A percentile compares a stretch with the other conserved stretches of the same genome.
Evolutionary conservation across 2,113 vertebrate genomes (phyloP).

Genomic region (Diadophis punctatus): DNA sequence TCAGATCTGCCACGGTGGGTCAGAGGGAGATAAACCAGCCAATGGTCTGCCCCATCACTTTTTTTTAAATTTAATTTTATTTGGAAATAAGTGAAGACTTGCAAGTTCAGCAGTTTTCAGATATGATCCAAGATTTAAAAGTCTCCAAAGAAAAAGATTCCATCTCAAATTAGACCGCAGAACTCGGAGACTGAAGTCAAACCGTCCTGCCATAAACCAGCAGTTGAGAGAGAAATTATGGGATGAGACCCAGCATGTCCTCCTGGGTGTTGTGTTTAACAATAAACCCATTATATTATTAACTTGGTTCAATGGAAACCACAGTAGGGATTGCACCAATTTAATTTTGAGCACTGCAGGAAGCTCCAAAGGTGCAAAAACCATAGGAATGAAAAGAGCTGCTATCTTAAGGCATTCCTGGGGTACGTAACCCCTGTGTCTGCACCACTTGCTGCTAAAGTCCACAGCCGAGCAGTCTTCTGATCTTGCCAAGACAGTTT

Average conservation of each 20-base stretch:
- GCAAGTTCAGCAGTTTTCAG: background rate
- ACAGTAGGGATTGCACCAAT: slow-evolving; percentile 68
- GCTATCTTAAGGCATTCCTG: slow-evolving; percentile 45
- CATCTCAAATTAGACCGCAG: background rate
- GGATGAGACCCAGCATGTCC: slow-evolving; percentile 56
- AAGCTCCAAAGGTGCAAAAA: slow-evolving; percentile 56
- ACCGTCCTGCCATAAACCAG: background rate
- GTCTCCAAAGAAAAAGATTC: background rate
- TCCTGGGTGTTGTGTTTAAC: slow-evolving; percentile 70
- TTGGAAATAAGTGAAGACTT: background rate
- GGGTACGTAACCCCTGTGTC: slow-evolving; percentile 25
- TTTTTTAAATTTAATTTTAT: background rate
- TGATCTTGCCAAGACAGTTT: background rate
- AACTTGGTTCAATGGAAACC: slow-evolving; percentile 69
- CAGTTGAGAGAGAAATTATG: slow-evolving; percentile 27
- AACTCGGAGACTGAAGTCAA: background rate
- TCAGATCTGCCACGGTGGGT: background rate
- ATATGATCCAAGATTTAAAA: background rate
- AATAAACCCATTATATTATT: slow-evolving; percentile 70
- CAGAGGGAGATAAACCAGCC: background rate
- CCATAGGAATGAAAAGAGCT: slow-evolving; percentile 52
- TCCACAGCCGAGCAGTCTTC: background rate
- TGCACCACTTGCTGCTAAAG: slow-evolving; percentile 18
- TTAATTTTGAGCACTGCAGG: slow-evolving; percentile 62
- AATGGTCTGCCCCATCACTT: background rate